phyloP scores from a whole-genome alignment of 2,797 vertebrate species.

The Anas acuta region DNA sequence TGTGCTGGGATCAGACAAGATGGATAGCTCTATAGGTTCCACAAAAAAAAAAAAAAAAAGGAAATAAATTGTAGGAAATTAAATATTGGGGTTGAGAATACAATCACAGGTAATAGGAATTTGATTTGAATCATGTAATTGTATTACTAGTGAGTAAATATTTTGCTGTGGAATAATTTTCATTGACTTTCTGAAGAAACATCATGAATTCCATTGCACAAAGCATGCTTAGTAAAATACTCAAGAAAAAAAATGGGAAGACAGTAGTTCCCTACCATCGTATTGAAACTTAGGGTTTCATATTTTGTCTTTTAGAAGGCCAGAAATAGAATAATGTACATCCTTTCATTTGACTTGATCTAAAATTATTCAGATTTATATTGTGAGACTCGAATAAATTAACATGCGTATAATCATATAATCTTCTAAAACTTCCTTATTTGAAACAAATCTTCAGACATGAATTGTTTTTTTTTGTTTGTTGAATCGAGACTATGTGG shows the following conservation, averaged over 20 bases:
- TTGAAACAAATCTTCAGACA: background rate
- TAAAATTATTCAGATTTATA: background rate
- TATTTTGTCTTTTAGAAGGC: background rate
- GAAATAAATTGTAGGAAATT: background rate
- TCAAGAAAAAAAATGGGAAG: background rate
- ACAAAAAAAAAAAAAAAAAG: background rate
- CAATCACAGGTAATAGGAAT: background rate
- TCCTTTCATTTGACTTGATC: background rate
- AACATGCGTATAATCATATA: background rate
- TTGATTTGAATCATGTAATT: background rate
- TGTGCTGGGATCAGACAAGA: background rate
- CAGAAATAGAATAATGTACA: background rate
- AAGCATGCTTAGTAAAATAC: background rate
- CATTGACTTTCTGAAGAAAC: constrained; percentile 8
- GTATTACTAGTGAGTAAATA: background rate
- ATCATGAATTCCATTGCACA: background rate
- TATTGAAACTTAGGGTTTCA: background rate
- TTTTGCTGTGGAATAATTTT: background rate
- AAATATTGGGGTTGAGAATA: background rate
- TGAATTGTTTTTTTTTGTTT: background rate
- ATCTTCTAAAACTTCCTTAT: background rate
- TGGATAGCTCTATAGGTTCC: background rate
- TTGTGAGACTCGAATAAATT: background rate
- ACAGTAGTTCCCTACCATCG: background rate
- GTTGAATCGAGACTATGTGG: background rate